Conservation (phyloP, 2,113 vertebrate genomes). For the Hucho hucho region DNA sequence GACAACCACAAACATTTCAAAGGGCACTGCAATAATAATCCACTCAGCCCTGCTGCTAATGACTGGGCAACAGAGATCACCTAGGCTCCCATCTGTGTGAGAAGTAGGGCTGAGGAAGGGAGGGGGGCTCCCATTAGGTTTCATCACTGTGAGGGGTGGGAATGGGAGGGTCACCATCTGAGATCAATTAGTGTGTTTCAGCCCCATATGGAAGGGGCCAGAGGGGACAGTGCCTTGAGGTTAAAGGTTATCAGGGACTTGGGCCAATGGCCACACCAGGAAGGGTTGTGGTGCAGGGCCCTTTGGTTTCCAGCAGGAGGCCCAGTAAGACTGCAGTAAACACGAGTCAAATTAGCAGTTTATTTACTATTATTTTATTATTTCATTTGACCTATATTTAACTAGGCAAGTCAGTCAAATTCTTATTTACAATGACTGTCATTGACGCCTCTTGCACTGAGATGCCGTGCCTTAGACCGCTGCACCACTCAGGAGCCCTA, state of each 20-base stretch:
- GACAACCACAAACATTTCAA: constrained; percentile 28
- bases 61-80: constrained; percentile 54
- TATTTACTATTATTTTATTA: too few relatives aligned
- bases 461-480: too few relatives aligned
- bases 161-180: constrained; percentile 59
- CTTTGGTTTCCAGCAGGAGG: constrained; percentile 50
- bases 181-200: constrained; percentile 62
- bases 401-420: too few relatives aligned
- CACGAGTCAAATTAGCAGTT: background rate
- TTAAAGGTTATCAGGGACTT: constrained; percentile 64
- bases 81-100: constrained; percentile 41
- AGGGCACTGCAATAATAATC: constrained; percentile 61
- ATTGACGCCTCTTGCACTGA: too few relatives aligned
- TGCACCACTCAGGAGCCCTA: too few relatives aligned
- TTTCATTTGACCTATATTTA: too few relatives aligned
- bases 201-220: constrained; percentile 42
- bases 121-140: constrained; percentile 51
- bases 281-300: background rate
- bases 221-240: constrained; percentile 36
- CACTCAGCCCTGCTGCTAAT: constrained; percentile 60
- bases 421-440: too few relatives aligned
- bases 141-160: constrained; percentile 40
- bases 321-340: constrained; percentile 27
- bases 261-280: constrained; percentile 34
- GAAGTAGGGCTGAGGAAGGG: constrained; percentile 33